phyloP scores from a whole-genome alignment of 64 coral and sea anemone species.

The Stichodactyla helianthus region DNA sequence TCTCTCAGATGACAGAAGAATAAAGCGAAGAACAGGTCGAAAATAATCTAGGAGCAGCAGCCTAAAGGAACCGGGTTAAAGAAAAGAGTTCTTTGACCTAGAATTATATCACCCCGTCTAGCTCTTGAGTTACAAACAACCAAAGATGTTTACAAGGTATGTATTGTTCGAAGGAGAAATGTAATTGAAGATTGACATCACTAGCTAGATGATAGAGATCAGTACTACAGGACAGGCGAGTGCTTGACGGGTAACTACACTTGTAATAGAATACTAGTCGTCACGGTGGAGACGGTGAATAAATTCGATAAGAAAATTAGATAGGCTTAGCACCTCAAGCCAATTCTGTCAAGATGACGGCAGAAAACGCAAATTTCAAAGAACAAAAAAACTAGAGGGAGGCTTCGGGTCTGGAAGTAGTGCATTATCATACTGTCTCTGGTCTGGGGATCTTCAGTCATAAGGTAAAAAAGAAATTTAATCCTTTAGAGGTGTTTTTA shows the following conservation, averaged over 20 bases:
- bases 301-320: background rate
- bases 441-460: background rate
- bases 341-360: background rate
- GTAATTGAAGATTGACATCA: background rate
- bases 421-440: background rate
- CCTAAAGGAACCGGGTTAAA: background rate
- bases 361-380: background rate
- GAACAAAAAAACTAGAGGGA: background rate
- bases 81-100: background rate
- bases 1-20: background rate
- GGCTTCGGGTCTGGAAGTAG: background rate
- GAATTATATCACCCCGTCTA: background rate
- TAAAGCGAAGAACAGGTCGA: background rate
- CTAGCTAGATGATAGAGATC: background rate
- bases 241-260: background rate
- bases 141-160: background rate
- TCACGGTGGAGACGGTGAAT: background rate
- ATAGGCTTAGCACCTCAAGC: background rate
- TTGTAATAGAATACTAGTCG: constrained; percentile 1
- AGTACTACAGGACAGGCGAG: background rate
- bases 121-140: background rate
- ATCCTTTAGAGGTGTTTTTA: background rate
- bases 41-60: background rate
- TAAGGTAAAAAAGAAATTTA: background rate
- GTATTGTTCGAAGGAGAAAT: background rate